A percentile compares a stretch with the other conserved stretches of the same genome.
Evolutionary conservation across 2,113 vertebrate genomes (phyloP).

Genomic region (Mirza zaza): DNA sequence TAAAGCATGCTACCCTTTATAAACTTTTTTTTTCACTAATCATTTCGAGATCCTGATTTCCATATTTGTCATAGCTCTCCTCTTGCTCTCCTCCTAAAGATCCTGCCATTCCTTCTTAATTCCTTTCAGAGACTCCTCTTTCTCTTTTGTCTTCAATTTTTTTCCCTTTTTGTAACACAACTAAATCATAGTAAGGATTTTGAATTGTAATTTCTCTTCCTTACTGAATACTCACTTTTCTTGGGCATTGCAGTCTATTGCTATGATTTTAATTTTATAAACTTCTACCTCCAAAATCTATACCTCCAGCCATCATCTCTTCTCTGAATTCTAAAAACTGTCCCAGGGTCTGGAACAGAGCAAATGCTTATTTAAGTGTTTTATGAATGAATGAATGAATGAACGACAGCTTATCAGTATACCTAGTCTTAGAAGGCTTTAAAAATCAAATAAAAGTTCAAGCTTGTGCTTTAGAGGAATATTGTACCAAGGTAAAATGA

Average conservation of each 20-base stretch:
- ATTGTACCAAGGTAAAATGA: neutral
- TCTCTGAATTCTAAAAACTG: neutral
- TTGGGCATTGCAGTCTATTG: neutral
- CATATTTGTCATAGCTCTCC: neutral
- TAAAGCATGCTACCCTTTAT: fast-evolving
- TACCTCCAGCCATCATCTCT: neutral
- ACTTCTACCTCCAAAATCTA: neutral
- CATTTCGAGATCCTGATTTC: neutral
- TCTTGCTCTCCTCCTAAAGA: neutral
- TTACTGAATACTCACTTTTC: neutral
- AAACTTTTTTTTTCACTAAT: neutral
- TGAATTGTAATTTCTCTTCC: neutral
- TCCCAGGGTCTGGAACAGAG: neutral
- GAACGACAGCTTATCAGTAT: neutral
- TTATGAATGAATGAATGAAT: neutral
- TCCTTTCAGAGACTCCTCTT: neutral
- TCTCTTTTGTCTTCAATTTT: neutral
- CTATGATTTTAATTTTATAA: neutral
- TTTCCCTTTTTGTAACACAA: neutral
- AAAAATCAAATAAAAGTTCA: neutral
- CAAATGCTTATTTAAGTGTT: neutral
- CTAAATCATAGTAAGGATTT: neutral
- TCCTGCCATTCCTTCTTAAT: neutral
- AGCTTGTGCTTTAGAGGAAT: neutral
- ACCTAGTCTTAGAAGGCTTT: neutral